A percentile compares a stretch with the other conserved stretches of the same genome.
Conservation (phyloP, 92 coral and sea anemone species). For the Nematostella vectensis region DNA sequence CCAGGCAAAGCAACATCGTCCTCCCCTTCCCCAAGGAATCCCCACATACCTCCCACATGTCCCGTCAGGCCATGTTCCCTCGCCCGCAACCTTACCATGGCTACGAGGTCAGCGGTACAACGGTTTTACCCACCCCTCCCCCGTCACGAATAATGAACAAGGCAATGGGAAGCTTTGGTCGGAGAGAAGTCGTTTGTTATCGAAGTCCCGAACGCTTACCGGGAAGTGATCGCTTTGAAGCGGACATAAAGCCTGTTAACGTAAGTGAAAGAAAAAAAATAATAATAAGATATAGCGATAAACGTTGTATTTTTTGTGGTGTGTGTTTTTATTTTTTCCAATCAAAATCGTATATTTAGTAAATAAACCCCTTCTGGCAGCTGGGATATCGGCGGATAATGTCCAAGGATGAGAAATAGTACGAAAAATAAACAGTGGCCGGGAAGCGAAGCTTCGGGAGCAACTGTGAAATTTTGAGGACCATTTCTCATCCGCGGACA, state of each 20-base stretch:
- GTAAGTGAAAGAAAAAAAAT: constrained; percentile 9
- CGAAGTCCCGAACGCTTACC: constrained; percentile 25
- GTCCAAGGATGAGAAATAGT: too few species aligned
- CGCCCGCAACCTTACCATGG: constrained; percentile 42
- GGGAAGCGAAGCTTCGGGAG: too few species aligned
- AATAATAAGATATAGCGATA: too few species aligned
- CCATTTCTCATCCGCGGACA: too few species aligned
- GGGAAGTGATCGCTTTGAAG: constrained; percentile 16
- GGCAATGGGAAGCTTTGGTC: constrained; percentile 97
- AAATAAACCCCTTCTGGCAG: too few species aligned
- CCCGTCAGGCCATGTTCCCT: constrained; percentile 96
- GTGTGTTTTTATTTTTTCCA: too few species aligned
- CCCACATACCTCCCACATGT: constrained; percentile 88
- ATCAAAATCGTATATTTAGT: too few species aligned
- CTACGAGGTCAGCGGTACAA: constrained; percentile 17
- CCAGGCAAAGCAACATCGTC: constrained; percentile 58
- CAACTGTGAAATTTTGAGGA: too few species aligned
- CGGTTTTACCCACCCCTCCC: constrained; percentile 41
- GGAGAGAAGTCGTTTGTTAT: constrained; percentile 64
- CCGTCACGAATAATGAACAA: constrained; percentile 73
- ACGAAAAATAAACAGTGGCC: too few species aligned
- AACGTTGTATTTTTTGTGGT: too few species aligned
- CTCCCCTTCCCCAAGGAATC: constrained; percentile 92
- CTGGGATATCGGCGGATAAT: too few species aligned
- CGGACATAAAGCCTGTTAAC: constrained; percentile 38